These are phyloP conservation scores for Amphibalanus amphitrite DNA, from an alignment of 1,140 invertebrate species.

Conservation along the genomic window DNA sequence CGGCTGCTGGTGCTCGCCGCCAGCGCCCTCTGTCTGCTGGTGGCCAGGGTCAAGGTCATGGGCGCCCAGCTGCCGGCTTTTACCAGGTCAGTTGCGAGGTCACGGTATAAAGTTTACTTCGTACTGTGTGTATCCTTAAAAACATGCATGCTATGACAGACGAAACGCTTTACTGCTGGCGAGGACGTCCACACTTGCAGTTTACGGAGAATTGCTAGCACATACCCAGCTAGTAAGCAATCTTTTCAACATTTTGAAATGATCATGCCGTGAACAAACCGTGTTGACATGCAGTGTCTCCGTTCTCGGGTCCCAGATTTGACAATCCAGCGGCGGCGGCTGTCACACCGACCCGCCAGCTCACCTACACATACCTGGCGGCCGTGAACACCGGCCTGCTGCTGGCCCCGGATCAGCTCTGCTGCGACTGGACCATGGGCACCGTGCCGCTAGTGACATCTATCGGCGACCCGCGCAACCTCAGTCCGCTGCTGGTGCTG, in stretches of 20 bases:
- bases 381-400: constrained; percentile 80
- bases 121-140: too few relatives aligned
- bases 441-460: too few relatives aligned
- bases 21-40: constrained; percentile 59
- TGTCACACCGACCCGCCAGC: constrained; percentile 53
- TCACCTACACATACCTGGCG: constrained; percentile 85
- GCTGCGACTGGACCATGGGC: too few relatives aligned
- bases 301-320: constrained; percentile 56
- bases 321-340: constrained; percentile 82
- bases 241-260: too few relatives aligned
- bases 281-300: too few relatives aligned
- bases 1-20: constrained; percentile 53
- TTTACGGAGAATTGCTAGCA: too few relatives aligned
- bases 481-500: constrained; percentile 61
- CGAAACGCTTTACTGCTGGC: too few relatives aligned
- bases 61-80: constrained; percentile 89
- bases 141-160: too few relatives aligned
- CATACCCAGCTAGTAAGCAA: too few relatives aligned
- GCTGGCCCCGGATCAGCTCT: constrained; percentile 69
- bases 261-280: too few relatives aligned
- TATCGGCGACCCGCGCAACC: constrained; percentile 61
- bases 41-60: constrained; percentile 83
- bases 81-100: constrained; percentile 50
- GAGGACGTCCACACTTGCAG: too few relatives aligned
- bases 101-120: too few relatives aligned